Conservation (phyloP, 2,797 vertebrate species). For the Brachyrhaphis roseni region DNA sequence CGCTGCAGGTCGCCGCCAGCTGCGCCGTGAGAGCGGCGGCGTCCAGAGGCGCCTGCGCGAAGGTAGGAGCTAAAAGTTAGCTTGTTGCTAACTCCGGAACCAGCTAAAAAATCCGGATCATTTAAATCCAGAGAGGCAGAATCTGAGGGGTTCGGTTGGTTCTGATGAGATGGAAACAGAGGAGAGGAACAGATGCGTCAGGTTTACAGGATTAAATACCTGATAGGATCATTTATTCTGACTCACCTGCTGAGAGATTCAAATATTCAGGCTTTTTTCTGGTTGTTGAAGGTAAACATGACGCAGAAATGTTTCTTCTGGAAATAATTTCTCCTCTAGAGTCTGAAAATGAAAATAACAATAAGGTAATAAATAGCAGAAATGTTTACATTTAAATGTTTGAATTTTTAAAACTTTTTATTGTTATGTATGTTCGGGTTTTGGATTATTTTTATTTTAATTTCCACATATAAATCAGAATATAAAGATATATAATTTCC, state of each 20-base stretch:
- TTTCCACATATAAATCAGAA: no score
- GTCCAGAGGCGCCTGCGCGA: conserved; percentile 54
- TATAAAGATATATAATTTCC: no score
- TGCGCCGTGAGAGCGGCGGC: conserved; percentile 47
- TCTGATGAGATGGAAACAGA: neutral
- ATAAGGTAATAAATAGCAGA: neutral
- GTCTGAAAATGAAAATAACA: neutral
- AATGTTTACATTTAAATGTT: neutral
- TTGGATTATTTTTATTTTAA: neutral
- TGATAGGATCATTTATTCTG: neutral
- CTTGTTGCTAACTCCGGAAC: conserved; percentile 39
- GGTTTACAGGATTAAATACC: neutral
- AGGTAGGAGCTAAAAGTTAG: conserved; percentile 66
- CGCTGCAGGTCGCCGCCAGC: conserved; percentile 70
- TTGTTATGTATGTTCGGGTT: neutral
- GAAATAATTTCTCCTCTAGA: neutral
- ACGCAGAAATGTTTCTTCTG: neutral
- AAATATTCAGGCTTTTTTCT: neutral
- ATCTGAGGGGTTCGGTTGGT: neutral
- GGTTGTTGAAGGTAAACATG: neutral
- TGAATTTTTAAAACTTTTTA: neutral
- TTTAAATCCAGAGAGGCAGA: neutral
- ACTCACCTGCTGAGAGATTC: neutral
- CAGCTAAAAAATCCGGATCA: neutral
- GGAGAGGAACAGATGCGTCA: neutral